Conservation (phyloP, 2,888 invertebrate species). For the Drosophila parthenogenetica region DNA sequence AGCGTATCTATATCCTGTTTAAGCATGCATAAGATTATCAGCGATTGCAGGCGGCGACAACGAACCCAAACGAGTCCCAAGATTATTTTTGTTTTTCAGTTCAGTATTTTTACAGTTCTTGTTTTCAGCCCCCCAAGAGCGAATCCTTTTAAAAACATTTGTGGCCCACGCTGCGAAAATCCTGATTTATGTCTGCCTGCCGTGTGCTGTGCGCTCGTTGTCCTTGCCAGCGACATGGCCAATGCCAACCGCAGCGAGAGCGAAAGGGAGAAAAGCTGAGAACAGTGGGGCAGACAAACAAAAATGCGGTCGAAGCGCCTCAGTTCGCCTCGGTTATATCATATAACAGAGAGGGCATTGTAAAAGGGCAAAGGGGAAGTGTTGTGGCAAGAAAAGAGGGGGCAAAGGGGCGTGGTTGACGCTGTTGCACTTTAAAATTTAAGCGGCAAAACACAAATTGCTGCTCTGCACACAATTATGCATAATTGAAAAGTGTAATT, state of each 20-base stretch:
- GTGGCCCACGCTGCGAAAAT: constrained; percentile 74
- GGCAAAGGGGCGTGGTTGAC: background rate
- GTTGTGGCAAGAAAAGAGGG: no score
- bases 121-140: constrained; percentile 30
- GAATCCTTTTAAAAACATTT: constrained; percentile 79
- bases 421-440: constrained; percentile 70
- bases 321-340: constrained; percentile 57
- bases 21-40: constrained; percentile 78
- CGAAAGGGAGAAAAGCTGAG: constrained; percentile 11
- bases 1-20: constrained; percentile 49
- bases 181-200: constrained; percentile 76
- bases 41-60: constrained; percentile 56
- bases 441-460: constrained; percentile 65
- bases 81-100: constrained; percentile 37
- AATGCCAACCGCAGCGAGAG: constrained; percentile 72
- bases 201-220: constrained; percentile 46
- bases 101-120: background rate
- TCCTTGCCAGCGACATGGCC: constrained; percentile 68
- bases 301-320: constrained; percentile 69
- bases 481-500: constrained; percentile 79
- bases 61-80: constrained; percentile 51
- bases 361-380: constrained; percentile 10
- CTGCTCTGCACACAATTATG: constrained; percentile 68
- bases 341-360: constrained; percentile 43
- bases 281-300: constrained; percentile 45